Conservation (phyloP, 2,797 vertebrate species). For the Sebastes vulpes region DNA sequence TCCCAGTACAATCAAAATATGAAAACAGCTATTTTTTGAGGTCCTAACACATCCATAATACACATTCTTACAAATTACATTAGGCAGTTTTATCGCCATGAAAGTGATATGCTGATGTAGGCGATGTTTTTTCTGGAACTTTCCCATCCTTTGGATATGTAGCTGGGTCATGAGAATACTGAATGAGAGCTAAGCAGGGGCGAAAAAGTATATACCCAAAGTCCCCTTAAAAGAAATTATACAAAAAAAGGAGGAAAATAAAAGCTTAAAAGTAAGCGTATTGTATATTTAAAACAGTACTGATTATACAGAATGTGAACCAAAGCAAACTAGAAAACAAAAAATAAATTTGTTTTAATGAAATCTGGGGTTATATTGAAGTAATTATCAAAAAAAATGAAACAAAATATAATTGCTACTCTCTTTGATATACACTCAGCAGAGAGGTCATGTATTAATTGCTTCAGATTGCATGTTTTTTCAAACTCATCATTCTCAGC, state of each 20-base stretch:
- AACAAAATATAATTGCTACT: constrained; percentile 77
- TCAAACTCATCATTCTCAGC: constrained; percentile 50
- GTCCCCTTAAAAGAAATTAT: constrained; percentile 45
- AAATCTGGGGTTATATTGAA: constrained; percentile 77
- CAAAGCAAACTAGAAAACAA: constrained; percentile 74
- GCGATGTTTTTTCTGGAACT: constrained; percentile 47
- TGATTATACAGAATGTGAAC: constrained; percentile 77
- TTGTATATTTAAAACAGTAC: constrained; percentile 66
- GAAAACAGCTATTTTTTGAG: constrained; percentile 40
- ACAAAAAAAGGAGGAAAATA: constrained; percentile 46
- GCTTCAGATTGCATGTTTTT: constrained; percentile 74
- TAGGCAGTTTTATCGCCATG: constrained; percentile 52
- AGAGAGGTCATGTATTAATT: constrained; percentile 85
- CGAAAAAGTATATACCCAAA: constrained; percentile 14
- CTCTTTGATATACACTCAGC: constrained; percentile 81
- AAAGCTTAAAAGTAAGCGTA: constrained; percentile 62
- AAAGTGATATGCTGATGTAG: constrained; percentile 71
- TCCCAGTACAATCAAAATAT: constrained; percentile 68
- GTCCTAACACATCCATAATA: constrained; percentile 53
- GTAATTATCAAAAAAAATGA: constrained; percentile 65
- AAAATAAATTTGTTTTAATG: constrained; percentile 66
- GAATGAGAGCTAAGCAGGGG: constrained; percentile 34
- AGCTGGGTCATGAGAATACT: constrained; percentile 70
- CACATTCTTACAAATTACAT: constrained; percentile 71
- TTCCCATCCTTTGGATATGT: constrained; percentile 67